Conservation (phyloP, 1,140 invertebrate genomes). For the Drosophila willistoni region DNA sequence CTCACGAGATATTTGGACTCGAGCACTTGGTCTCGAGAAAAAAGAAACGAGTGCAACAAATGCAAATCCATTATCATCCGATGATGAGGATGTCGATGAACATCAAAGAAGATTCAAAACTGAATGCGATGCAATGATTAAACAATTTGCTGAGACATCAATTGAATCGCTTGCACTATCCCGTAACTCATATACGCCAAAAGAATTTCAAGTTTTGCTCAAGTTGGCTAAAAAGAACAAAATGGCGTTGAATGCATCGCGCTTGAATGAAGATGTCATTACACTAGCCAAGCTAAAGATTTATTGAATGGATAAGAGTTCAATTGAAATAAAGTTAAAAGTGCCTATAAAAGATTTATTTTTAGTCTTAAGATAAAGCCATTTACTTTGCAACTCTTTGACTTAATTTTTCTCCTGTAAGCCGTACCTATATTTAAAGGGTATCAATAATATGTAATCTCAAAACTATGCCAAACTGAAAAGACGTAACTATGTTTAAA, state of each 20-base stretch:
- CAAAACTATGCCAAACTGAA: neutral
- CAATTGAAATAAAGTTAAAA: neutral
- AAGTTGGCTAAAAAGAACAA: conserved; percentile 32
- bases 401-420: too few species aligned
- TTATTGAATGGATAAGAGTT: neutral
- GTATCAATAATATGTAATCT: neutral
- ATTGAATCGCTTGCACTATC: conserved; percentile 20
- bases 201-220: conserved; percentile 33
- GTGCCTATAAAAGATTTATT: neutral
- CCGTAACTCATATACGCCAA: conserved; percentile 35
- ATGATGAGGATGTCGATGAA: neutral
- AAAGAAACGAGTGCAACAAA: neutral
- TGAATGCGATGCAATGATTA: conserved; percentile 36
- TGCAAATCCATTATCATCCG: neutral
- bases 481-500: neutral
- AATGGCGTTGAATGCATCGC: conserved; percentile 46
- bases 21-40: conserved; percentile 35
- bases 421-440: too few species aligned
- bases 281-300: conserved; percentile 36
- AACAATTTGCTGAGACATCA: conserved; percentile 24
- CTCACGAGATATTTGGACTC: conserved; percentile 50
- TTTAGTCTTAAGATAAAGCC: neutral
- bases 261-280: conserved; percentile 42
- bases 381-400: neutral
- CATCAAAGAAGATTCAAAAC: conserved; percentile 13